Base-by-base conservation (phyloP, 2,888 invertebrate genomes). In the Hyppa rectilinea region DNA sequence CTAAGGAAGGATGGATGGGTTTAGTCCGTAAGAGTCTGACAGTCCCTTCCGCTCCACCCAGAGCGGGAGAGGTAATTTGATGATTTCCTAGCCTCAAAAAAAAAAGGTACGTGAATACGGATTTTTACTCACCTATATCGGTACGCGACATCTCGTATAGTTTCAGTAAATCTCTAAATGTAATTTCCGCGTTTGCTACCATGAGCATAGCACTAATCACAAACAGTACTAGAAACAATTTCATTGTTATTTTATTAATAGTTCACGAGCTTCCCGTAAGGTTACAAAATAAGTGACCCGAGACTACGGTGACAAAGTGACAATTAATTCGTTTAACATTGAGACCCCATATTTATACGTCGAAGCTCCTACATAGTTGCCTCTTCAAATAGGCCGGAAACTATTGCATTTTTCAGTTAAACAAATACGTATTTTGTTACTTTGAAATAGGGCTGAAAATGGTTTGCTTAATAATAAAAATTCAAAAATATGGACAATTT, bases 181-280 rank as follows among this genome's bases (percentile, higher is more conserved):
- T n/a, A 5, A 56, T 26, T 6, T 23, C 14, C n/a, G 71, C 69
- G 31, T 43, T 61, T 17, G 68, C 71, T 43, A 55, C 56, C 38
- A 80, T 17, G 7, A 75, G 29, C 40, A 56, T 29, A 4, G 60
- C 63, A 38, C 63, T 49, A 10, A 71, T 45, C 4, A 49, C 17
- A 10, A 58, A 29, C 29, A 81, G 7, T 31, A 40, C n/a, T 10
- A 12, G 14, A 4, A 72, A 40, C 3, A 67, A 26, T 56, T 83
- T 81, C 84, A 82, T 82, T 43, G 38, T 83, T 23, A 59, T 36
- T 43, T 20, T 31, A 38, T 61, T 23, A 52, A 45, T 52, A 45
- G 10, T 75, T 34, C 4, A 50, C 23, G 36, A 49, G 1, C 6
- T 64, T 56, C 29, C 40, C 36, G 38, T 31, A 31, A 40, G 31